Evolutionary conservation across 2,113 vertebrate genomes (phyloP), one percentile per base, ranked within the genome.

Genomic region (Proterorhinus semilunaris): DNA sequence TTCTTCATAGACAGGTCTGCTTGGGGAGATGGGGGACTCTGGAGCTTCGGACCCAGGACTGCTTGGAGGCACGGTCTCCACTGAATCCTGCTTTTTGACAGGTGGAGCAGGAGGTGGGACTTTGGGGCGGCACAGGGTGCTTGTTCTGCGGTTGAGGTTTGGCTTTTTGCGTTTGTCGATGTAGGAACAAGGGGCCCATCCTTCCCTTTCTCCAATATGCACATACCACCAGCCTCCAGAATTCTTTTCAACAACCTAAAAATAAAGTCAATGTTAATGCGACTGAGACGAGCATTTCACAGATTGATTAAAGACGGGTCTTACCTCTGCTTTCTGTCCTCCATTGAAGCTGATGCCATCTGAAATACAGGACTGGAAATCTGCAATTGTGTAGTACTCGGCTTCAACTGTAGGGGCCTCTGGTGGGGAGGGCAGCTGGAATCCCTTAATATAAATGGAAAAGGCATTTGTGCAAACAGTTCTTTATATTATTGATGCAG

Each of bases 151-250:
- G 86, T 94, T 98, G 75, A 99, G 92, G 83, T 98, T 98, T 0
- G 98, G 98, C 79, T 99, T 99, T 89, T 99, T 99, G 70, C 98
- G 96, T 87, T 99, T 99, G 76, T 99, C 98, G 50, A 99, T 99
- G 64, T 98, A 99, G n/a, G 97, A 98, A 1, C 96, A 98, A 5
- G 98, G 97, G 82, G 98, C 98, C 98, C 98, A 99, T 71, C 98
- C 98, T 83, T 99, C 98, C 79, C 94, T 95, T 63, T 98, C 96
- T 52, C 98, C 98, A 27, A 99, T 99, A 81, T 98, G 96, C 75
- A 99, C 97, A 0, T 99, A 99, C 98, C 98, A 99, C 98, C 98
- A 99, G 50, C 98, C 98, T 1, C 96, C 96, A 6, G 96, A 98
- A 87, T 99, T 99, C 90, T 99, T 99, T 85, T 99, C 98, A 43